Evolutionary conservation across 2,888 invertebrate species (phyloP).

Genomic region (Suillia variegata): DNA sequence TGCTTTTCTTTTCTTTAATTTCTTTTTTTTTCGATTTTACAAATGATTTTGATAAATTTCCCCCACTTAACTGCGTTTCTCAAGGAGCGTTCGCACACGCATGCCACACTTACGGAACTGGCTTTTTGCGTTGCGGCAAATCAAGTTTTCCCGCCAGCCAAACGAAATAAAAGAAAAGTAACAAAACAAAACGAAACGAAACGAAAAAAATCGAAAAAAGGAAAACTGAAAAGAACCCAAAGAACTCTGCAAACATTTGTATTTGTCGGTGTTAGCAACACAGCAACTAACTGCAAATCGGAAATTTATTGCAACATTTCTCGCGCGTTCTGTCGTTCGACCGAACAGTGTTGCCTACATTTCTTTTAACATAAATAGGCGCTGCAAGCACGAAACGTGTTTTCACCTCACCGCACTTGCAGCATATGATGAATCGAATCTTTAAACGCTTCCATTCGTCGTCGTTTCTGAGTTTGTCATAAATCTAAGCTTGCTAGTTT

Average conservation of each 20-base stretch:
- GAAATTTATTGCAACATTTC: conserved; percentile 39
- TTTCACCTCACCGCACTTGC: too few relatives aligned
- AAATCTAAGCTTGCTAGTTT: too few relatives aligned
- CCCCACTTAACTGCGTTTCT: not conserved
- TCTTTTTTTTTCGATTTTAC: conserved; percentile 1
- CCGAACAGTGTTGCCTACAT: conserved; percentile 16
- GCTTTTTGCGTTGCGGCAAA: not conserved
- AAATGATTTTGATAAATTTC: conserved; percentile 2
- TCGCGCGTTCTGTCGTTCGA: conserved; percentile 29
- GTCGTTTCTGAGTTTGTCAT: too few relatives aligned
- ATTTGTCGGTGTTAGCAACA: not conserved
- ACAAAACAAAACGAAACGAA: too few relatives aligned
- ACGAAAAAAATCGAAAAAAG: too few relatives aligned
- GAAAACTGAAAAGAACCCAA: too few relatives aligned
- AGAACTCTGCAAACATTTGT: not conserved
- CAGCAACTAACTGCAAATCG: conserved; percentile 36
- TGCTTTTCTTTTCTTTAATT: conserved; percentile 19
- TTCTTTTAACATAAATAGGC: too few relatives aligned
- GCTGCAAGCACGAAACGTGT: too few relatives aligned
- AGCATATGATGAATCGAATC: too few relatives aligned
- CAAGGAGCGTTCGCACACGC: too few relatives aligned
- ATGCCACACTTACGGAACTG: conserved; percentile 1
- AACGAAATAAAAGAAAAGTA: not conserved
- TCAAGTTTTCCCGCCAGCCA: not conserved
- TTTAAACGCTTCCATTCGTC: too few relatives aligned